These are phyloP conservation scores for Chauna torquata DNA, from an alignment of 2,113 vertebrate genomes.

Conservation along the genomic window DNA sequence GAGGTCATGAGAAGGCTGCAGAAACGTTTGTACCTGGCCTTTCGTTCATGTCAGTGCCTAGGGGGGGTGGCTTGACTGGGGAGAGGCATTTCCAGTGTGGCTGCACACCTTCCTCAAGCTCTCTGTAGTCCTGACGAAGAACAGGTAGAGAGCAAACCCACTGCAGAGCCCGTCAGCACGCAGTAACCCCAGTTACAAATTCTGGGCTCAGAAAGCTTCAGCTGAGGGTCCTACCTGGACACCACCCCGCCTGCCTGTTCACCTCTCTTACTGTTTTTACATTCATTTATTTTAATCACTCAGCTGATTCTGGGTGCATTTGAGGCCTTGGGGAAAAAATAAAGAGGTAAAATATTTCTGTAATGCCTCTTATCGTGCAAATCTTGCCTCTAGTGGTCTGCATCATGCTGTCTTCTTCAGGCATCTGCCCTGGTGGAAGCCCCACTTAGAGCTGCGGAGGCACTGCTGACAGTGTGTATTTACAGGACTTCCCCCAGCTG, in stretches of 20 bases:
- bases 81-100: neutral
- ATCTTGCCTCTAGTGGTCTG: neutral
- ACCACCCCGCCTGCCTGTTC: neutral
- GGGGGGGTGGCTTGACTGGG: neutral
- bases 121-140: neutral
- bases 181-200: accelerated
- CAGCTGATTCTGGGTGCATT: neutral
- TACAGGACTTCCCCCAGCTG: slow-evolving; percentile 13
- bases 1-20: neutral
- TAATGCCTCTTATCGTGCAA: neutral
- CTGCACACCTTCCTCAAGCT: accelerated
- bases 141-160: neutral
- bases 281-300: neutral
- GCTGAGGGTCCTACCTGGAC: neutral
- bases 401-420: neutral
- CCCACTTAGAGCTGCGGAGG: neutral
- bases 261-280: neutral
- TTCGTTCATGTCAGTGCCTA: neutral
- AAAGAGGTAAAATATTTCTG: neutral
- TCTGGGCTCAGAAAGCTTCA: neutral
- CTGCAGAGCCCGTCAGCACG: neutral
- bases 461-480: slow-evolving; percentile 14
- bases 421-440: neutral
- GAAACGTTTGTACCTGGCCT: neutral
- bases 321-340: neutral